phyloP scores from a whole-genome alignment of 1,140 invertebrate genomes.

The Calosoma granatense region DNA sequence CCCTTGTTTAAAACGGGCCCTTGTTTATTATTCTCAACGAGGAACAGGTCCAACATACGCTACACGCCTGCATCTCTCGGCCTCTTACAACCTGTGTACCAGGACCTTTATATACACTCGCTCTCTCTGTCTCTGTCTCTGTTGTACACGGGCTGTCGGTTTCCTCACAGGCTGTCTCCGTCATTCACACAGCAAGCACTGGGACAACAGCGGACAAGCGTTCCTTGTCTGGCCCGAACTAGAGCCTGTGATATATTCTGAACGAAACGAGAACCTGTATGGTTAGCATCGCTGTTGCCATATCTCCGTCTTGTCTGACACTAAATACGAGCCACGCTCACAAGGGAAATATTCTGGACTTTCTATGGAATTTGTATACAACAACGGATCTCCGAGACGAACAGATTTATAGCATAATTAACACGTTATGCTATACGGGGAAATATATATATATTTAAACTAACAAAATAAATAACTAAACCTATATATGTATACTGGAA shows the following conservation, averaged over 20 bases:
- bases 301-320: conserved; percentile 5
- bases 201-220: too few relatives aligned
- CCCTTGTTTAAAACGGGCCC: conserved; percentile 26
- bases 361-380: conserved; percentile 2
- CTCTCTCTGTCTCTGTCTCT: not conserved
- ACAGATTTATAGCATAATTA: not conserved
- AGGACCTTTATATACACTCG: not conserved
- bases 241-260: not conserved
- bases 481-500: not conserved
- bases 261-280: conserved; percentile 7
- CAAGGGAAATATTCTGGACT: not conserved
- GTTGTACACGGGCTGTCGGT: not conserved
- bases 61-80: not conserved
- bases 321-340: not conserved
- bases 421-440: not conserved
- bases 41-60: conserved; percentile 14
- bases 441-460: not conserved
- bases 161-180: not conserved
- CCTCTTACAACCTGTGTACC: not conserved
- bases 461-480: not conserved
- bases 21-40: conserved; percentile 27
- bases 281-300: conserved; percentile 8
- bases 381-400: not conserved
- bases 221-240: conserved; percentile 2
- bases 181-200: not conserved